Evolutionary conservation across 2,113 vertebrate species (phyloP).

Genomic region (Asarcornis scutulata): DNA sequence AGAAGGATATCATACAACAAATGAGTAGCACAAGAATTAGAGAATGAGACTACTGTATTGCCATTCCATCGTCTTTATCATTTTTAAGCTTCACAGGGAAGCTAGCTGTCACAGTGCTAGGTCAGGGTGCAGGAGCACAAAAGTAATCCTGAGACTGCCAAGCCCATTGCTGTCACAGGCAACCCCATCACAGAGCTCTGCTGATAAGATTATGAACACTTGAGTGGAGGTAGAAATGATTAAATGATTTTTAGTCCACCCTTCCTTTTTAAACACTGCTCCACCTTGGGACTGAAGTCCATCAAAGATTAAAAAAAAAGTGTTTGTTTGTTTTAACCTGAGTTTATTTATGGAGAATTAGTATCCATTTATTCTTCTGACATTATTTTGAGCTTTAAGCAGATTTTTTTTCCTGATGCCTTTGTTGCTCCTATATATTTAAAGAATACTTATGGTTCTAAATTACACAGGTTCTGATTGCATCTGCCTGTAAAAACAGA

Average conservation of each 20-base stretch:
- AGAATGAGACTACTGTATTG: not conserved
- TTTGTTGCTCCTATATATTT: not conserved
- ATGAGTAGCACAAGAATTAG: not conserved
- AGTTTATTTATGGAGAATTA: not conserved
- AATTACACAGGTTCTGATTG: too few species aligned
- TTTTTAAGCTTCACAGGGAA: not conserved
- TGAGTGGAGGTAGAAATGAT: not conserved
- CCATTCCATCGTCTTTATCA: not conserved
- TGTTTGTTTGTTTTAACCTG: not conserved
- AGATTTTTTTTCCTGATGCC: not conserved
- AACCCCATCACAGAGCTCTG: not conserved
- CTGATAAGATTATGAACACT: not conserved
- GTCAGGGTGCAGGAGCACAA: not conserved
- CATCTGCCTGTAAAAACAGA: not conserved
- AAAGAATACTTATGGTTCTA: not conserved
- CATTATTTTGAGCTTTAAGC: not conserved
- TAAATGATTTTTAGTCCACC: not conserved
- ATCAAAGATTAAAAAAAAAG: not conserved
- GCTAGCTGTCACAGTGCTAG: not conserved
- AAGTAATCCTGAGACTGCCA: not conserved
- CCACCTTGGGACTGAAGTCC: not conserved
- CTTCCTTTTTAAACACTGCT: not conserved
- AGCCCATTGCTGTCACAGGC: not conserved
- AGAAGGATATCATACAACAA: not conserved
- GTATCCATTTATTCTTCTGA: not conserved